Percentiles rank a stretch among this genome's conserved stretches.
Conservation (phyloP, 2,888 invertebrate genomes). For the Meliscaeva auricollis region DNA sequence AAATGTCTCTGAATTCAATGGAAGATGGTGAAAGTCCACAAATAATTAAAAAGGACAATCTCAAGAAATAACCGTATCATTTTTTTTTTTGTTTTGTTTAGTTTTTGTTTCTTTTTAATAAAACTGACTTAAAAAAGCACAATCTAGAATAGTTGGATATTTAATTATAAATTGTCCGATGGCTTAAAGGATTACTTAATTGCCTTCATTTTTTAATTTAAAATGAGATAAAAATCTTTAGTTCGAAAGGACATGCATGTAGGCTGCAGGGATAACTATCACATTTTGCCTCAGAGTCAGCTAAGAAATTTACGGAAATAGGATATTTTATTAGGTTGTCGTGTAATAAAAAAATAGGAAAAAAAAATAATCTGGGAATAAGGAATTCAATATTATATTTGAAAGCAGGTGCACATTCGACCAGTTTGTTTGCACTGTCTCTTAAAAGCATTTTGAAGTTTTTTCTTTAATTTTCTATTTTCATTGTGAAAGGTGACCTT, state of each 20-base stretch:
- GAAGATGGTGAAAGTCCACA: not conserved
- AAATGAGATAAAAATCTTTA: not conserved
- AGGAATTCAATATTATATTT: too few species aligned
- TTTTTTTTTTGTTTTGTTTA: slow-evolving; percentile 1
- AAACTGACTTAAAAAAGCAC: slow-evolving; percentile 31
- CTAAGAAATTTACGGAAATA: too few species aligned
- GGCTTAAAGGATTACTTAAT: not conserved
- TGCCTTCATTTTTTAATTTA: slow-evolving; percentile 22
- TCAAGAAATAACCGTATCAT: not conserved
- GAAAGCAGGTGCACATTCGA: too few species aligned
- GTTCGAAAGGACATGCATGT: not conserved
- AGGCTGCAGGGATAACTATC: too few species aligned
- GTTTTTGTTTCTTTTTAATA: slow-evolving; percentile 30
- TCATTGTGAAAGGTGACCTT: too few species aligned
- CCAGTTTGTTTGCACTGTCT: too few species aligned
- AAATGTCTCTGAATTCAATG: slow-evolving; percentile 19
- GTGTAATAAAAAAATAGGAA: too few species aligned
- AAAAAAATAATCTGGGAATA: too few species aligned
- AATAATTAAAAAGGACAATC: not conserved
- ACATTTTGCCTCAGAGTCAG: too few species aligned
- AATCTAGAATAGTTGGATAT: slow-evolving; percentile 30
- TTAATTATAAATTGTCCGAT: slow-evolving; percentile 43
- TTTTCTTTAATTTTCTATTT: too few species aligned
- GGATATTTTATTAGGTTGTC: too few species aligned
- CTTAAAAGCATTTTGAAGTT: too few species aligned